Evolutionary conservation across 2,888 invertebrate genomes (phyloP).

Genomic region (Xestia sexstrigata): DNA sequence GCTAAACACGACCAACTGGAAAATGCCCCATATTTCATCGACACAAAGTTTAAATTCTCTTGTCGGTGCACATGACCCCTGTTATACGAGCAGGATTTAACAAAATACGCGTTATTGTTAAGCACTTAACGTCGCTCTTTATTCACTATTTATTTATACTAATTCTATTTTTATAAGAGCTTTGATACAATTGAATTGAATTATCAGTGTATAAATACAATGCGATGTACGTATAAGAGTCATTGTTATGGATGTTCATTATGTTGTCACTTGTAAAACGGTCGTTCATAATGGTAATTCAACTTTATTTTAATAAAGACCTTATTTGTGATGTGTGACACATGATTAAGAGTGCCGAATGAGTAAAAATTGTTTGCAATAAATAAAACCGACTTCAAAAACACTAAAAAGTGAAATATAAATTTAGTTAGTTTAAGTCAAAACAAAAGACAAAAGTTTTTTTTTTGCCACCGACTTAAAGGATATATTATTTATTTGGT

Average conservation of each 20-base stretch:
- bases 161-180: conserved; percentile 84
- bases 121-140: conserved; percentile 85
- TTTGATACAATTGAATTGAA: conserved; percentile 77
- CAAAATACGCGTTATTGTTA: conserved; percentile 81
- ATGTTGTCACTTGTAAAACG: conserved; percentile 50
- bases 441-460: too few relatives aligned
- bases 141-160: conserved; percentile 84
- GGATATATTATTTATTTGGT: too few relatives aligned
- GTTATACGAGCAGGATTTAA: conserved; percentile 62
- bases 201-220: conserved; percentile 68
- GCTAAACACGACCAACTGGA: conserved; percentile 20
- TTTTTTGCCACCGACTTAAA: too few relatives aligned
- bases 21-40: conserved; percentile 12
- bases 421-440: too few relatives aligned
- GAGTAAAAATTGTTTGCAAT: not conserved
- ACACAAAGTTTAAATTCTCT: conserved; percentile 13
- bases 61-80: conserved; percentile 34
- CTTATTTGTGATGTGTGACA: not conserved
- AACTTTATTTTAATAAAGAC: conserved; percentile 5
- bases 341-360: not conserved
- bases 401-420: too few relatives aligned
- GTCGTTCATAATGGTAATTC: conserved; percentile 25
- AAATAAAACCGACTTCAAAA: too few relatives aligned
- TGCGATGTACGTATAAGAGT: conserved; percentile 51
- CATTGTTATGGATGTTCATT: conserved; percentile 42